phyloP scores from a whole-genome alignment of 2,113 vertebrate species.

The Zosterops lateralis region DNA sequence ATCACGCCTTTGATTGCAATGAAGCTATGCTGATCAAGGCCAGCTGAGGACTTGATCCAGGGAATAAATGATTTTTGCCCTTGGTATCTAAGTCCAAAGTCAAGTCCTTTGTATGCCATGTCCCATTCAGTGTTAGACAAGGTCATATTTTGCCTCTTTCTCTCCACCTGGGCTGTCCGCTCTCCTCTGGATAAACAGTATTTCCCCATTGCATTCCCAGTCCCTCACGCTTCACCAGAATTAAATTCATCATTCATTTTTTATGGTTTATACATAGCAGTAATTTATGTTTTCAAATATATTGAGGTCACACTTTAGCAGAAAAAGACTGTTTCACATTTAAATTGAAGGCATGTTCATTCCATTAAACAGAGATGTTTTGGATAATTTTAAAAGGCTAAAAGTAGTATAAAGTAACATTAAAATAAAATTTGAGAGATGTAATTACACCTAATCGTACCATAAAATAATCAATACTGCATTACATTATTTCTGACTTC shows the following conservation, averaged over 20 bases:
- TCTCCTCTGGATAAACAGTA: slow-evolving; percentile 69
- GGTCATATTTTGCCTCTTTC: slow-evolving; percentile 7
- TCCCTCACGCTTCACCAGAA: slow-evolving; percentile 79
- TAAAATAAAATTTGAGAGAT: slow-evolving; percentile 87
- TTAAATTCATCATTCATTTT: slow-evolving; percentile 87
- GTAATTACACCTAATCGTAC: slow-evolving; percentile 85
- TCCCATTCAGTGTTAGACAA: slow-evolving; percentile 37
- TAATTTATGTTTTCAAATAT: slow-evolving; percentile 86
- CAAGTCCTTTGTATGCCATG: neutral
- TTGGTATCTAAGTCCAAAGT: slow-evolving; percentile 23
- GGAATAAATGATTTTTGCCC: slow-evolving; percentile 12
- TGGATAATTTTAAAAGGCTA: slow-evolving; percentile 83
- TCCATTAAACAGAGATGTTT: slow-evolving; percentile 82
- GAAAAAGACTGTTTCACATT: slow-evolving; percentile 82
- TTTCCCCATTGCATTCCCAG: slow-evolving; percentile 61
- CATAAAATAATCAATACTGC: slow-evolving; percentile 88
- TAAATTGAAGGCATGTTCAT: slow-evolving; percentile 83
- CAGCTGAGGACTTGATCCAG: neutral
- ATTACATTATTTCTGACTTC: slow-evolving; percentile 86
- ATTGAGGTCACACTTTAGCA: slow-evolving; percentile 83
- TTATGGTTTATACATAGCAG: slow-evolving; percentile 83
- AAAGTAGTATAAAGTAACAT: slow-evolving; percentile 85
- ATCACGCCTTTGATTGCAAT: neutral
- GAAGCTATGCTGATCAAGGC: neutral
- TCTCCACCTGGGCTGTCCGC: slow-evolving; percentile 45